phyloP scores from a whole-genome alignment of 2,113 vertebrate species.

The Cygnus atratus region DNA sequence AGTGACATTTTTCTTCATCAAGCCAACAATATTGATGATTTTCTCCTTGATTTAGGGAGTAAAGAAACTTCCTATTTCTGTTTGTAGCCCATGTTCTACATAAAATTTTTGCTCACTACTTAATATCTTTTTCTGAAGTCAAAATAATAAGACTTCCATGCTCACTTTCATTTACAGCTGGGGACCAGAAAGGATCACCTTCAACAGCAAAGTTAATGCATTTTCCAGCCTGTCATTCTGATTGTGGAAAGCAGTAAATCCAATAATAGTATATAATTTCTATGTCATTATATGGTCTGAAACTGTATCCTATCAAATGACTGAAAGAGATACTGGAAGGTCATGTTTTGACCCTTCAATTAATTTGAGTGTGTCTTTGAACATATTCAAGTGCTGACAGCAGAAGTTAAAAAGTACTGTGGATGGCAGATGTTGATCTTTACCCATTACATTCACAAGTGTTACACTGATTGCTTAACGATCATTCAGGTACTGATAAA shows the following conservation, averaged over 20 bases:
- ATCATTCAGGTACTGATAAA: background rate
- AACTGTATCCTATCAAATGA: background rate
- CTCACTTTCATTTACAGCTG: background rate
- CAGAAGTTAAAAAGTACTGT: background rate
- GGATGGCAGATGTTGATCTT: background rate
- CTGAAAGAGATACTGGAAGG: background rate
- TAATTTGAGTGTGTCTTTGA: background rate
- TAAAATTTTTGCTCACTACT: background rate
- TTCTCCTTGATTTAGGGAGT: background rate
- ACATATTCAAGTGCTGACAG: background rate
- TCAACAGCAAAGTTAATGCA: background rate
- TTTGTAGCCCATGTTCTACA: background rate
- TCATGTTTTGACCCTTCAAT: background rate
- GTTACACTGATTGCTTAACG: background rate
- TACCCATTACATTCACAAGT: background rate
- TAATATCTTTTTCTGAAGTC: background rate
- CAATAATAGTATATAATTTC: background rate
- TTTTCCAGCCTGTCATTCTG: background rate
- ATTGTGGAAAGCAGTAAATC: background rate
- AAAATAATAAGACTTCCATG: background rate
- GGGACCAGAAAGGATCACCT: background rate
- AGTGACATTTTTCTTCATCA: background rate
- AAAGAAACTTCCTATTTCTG: background rate
- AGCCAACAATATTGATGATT: background rate
- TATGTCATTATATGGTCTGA: background rate